Evolutionary conservation across 1,140 invertebrate genomes (phyloP), one percentile per base, ranked within the genome.

Genomic region (Mactra quadrangularis): DNA sequence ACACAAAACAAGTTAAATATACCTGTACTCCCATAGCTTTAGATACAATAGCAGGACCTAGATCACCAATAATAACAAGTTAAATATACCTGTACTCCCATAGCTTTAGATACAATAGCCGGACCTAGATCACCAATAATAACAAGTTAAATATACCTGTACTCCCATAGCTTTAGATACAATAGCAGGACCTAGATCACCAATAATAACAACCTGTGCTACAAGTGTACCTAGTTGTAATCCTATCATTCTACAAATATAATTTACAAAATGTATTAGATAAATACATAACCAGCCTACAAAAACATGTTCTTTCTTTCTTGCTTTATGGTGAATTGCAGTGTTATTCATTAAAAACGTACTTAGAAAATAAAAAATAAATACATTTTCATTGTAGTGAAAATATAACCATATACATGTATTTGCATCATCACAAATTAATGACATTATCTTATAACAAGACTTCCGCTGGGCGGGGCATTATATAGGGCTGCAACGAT

Each of bases 171-270:
- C 94, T 92, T 98, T 96, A 0, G 96, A 95, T 53, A 99, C 94
- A 84, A 99, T 97, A 87, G 96, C 95, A 79, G 98, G 98, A 17
- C 97, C 97, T 29, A 99, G 94, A 92, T 99, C 98, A 6, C 98
- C 98, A 82, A 99, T 97, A 15, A 99, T 97, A n/a, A 99, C 98
- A 94, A 99, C 98, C 91, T 98, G 99, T 11, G 98, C 98, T 75
- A 99, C 96, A 88, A 97, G 97, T 0, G 98, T 98, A 13, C 98
- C 98, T 90, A 99, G 94, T 60, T 99, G 94, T 90, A 98, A 98
- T 3, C 98, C 97, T 89, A 99, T 98, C 76, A 98, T 97, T 86
- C 97, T 97, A 55, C 97, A 86, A 81, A 59, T 55, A 74, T 50
- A n/a, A n/a, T n/a, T n/a, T n/a, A n/a, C n/a, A n/a, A n/a, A n/a